phyloP scores from a whole-genome alignment of 2,797 vertebrate genomes.

The Anas bahamensis region DNA sequence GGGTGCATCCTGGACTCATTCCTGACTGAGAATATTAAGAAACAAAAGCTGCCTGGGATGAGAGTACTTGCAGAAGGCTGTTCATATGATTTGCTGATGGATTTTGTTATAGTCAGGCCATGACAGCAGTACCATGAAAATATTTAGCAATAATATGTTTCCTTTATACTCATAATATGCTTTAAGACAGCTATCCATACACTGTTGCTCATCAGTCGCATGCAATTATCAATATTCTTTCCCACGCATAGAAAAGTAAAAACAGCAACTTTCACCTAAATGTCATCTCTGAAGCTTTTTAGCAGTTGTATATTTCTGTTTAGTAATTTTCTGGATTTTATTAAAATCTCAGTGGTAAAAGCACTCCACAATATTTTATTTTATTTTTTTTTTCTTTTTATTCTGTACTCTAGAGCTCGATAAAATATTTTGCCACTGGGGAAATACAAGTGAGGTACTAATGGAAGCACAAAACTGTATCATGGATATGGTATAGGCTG shows the following conservation, averaged over 20 bases:
- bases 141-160: background rate
- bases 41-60: background rate
- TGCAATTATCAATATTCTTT: background rate
- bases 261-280: background rate
- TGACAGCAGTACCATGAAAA: background rate
- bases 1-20: background rate
- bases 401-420: background rate
- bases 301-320: background rate
- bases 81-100: background rate
- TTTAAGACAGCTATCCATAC: background rate
- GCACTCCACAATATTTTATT: background rate
- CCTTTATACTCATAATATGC: background rate
- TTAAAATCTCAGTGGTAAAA: background rate
- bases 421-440: background rate
- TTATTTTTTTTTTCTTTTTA: background rate
- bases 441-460: background rate
- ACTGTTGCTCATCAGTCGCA: background rate
- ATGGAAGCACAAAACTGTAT: background rate
- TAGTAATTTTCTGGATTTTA: background rate
- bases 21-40: background rate
- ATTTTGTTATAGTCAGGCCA: background rate
- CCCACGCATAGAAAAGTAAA: background rate
- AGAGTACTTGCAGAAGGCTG: background rate
- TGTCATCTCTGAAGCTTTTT: background rate
- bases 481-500: background rate